These are phyloP conservation scores for Phorcus lineatus DNA, from an alignment of 2,888 invertebrate species.

Conservation along the genomic window DNA sequence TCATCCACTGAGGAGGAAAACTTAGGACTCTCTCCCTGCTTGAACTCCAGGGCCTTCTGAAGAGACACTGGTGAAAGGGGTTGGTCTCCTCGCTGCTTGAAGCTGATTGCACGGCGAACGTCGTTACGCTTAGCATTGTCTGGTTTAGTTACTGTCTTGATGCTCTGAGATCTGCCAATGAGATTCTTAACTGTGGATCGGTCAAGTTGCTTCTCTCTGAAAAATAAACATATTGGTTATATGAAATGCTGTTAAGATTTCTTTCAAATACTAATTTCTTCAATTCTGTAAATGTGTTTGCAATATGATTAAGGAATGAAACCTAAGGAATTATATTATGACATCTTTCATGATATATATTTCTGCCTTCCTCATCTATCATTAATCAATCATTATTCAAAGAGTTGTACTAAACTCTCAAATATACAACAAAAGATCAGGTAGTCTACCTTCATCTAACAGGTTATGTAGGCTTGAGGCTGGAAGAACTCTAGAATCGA, in stretches of 20 bases:
- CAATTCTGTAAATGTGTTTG: neutral
- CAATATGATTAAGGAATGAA: neutral
- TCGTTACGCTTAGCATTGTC: slow-evolving; percentile 46
- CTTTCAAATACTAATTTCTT: neutral
- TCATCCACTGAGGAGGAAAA: slow-evolving; percentile 37
- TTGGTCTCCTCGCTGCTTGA: slow-evolving; percentile 52
- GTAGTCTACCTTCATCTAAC: no score
- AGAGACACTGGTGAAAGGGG: slow-evolving; percentile 51
- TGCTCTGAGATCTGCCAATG: slow-evolving; percentile 65
- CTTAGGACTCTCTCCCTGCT: slow-evolving; percentile 53
- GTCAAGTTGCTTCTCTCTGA: slow-evolving; percentile 51
- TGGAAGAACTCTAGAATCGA: no score
- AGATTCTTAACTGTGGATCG: slow-evolving; percentile 62
- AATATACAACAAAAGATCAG: no score
- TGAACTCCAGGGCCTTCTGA: slow-evolving; percentile 65
- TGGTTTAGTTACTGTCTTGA: slow-evolving; percentile 53
- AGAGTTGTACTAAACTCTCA: no score
- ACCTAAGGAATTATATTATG: no score
- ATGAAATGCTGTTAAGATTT: neutral
- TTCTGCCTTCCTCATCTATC: no score
- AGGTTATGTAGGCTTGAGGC: no score
- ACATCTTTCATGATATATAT: no score
- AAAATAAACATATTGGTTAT: neutral
- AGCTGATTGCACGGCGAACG: slow-evolving; percentile 63
- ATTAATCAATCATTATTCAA: no score